These are phyloP conservation scores for Sylvia borin DNA, from an alignment of 2,797 vertebrate genomes.

Conservation along the genomic window DNA sequence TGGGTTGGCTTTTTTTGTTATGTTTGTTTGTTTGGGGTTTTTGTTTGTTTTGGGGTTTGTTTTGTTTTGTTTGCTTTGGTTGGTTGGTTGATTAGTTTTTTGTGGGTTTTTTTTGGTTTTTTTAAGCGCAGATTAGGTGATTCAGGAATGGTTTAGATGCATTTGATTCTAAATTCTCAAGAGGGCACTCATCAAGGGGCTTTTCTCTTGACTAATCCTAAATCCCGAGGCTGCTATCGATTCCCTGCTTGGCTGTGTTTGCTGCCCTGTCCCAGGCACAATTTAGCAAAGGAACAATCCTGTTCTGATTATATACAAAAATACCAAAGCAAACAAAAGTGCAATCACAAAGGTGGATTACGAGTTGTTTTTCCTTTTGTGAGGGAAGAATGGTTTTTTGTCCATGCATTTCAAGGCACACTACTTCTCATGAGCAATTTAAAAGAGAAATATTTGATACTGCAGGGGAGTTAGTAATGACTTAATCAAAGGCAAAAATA, in stretches of 20 bases:
- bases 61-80: no score
- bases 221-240: neutral
- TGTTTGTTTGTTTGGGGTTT: no score
- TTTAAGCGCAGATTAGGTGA: neutral
- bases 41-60: no score
- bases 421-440: neutral
- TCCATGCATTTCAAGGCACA: neutral
- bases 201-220: neutral
- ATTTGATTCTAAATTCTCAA: neutral
- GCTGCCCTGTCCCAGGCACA: neutral
- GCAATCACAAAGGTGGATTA: neutral
- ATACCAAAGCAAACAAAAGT: neutral
- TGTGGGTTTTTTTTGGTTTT: neutral
- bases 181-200: neutral
- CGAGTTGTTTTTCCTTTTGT: neutral
- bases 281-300: neutral
- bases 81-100: no score
- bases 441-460: neutral
- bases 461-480: neutral
- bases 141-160: neutral
- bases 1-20: no score
- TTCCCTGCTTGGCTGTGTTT: neutral
- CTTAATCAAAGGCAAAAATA: constrained; percentile 21
- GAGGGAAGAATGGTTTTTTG: neutral
- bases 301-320: neutral